Evolutionary conservation across 2,797 vertebrate species (phyloP).

Genomic region (Megaceryle alcyon): DNA sequence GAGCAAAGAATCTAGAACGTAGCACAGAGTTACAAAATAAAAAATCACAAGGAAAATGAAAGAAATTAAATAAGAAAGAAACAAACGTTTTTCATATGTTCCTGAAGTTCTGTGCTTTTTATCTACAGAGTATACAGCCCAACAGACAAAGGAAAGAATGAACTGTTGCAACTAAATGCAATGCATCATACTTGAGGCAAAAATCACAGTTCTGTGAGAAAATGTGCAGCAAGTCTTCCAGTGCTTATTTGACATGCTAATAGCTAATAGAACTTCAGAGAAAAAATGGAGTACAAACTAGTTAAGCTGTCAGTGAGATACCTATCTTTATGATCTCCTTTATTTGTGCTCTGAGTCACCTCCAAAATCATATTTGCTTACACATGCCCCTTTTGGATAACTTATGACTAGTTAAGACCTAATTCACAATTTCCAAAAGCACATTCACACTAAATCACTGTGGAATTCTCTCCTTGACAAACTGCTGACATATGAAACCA

Average conservation of each 20-base stretch:
- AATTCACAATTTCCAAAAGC: neutral
- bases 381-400: neutral
- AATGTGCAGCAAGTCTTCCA: neutral
- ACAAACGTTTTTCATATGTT: fast-evolving
- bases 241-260: neutral
- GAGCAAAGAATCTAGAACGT: neutral
- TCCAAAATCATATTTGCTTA: neutral
- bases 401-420: neutral
- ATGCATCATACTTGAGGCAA: neutral
- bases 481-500: neutral
- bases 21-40: neutral
- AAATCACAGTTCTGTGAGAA: neutral
- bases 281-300: neutral
- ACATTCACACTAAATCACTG: neutral
- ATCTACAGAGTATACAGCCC: fast-evolving
- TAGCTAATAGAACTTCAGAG: neutral
- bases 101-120: neutral
- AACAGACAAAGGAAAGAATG: neutral
- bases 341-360: neutral
- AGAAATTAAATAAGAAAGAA: neutral
- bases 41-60: neutral
- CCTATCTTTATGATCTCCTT: neutral
- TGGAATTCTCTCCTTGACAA: neutral
- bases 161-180: neutral
- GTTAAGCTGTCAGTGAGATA: neutral